Base-by-base conservation (phyloP, 2,888 invertebrate species). In the Ormyrus pomaceus region DNA sequence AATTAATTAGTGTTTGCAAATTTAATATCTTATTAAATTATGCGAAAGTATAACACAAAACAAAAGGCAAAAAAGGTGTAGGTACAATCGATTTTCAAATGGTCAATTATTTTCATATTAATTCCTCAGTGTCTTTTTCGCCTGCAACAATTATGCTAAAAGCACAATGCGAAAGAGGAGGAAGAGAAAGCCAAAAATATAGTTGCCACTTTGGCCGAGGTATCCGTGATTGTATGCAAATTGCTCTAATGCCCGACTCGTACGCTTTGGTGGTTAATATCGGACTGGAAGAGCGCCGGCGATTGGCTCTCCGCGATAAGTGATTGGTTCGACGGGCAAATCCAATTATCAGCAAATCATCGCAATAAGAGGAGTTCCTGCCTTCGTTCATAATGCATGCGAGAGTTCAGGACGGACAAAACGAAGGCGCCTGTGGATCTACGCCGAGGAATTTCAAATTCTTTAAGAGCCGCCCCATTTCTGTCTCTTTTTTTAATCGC, bases 291-390 rank as follows among this genome's bases (percentile, higher is more conserved):
- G 34, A 59, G 13, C 69, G 13, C 9, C 13, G 51, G 19, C 65
- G 77, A 53, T 71, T 65, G 65, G 59, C 59, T 58, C 62, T 13
- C 7, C 56, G 62, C 66, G 72, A 72, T 78, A 78, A 72, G 59
- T 66, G 46, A 71, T 78, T 61, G 71, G 19, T 13, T 50, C 9
- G 13, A 51, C 58, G 66, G 61, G 19, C 59, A 53, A 72, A 78
- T 72, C 61, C 66, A 78, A 72, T 78, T 72, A 72, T 72, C 72
- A 61, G 48, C 65, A 66, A 59, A 59, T 72, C 58, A 69, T 70
- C 79, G 46, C 34, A 69, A 72, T 66, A 80, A 59, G 19, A 79
- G 46, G 59, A 75, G 62, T 48, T 65, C 13, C 76, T 70, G 48
- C 46, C 5, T 62, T 34, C 65, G 55, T 19, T 19, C 19, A 19